These are phyloP conservation scores for Penaeus vannamei DNA, from an alignment of 1,140 invertebrate species.

Conservation along the genomic window DNA sequence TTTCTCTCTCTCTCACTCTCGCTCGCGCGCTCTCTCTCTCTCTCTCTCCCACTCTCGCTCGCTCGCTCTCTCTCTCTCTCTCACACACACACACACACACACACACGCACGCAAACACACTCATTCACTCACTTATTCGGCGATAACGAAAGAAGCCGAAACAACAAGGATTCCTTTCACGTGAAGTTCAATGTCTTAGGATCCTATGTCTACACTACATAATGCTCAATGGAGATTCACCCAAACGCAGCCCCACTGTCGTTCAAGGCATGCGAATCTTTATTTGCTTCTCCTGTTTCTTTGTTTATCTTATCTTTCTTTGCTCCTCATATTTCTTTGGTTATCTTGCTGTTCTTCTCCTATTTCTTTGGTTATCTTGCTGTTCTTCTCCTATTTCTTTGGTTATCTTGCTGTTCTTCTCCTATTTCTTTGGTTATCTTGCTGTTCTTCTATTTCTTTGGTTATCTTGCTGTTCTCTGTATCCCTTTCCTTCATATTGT, in stretches of 20 bases:
- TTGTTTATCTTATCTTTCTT: neutral
- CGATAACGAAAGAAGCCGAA: too few relatives aligned
- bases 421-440: neutral
- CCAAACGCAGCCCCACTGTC: neutral
- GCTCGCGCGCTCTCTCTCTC: neutral
- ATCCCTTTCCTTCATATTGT: too few relatives aligned
- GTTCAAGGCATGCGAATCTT: neutral
- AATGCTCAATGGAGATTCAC: neutral
- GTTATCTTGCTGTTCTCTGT: too few relatives aligned
- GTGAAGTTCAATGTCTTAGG: too few relatives aligned
- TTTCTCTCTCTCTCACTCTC: neutral
- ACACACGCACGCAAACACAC: neutral
- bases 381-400: neutral
- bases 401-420: neutral
- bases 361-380: too few relatives aligned
- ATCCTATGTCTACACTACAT: too few relatives aligned
- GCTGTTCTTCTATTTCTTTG: too few relatives aligned
- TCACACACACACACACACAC: neutral
- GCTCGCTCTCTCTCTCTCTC: conserved; percentile 3
- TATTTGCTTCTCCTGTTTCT: neutral
- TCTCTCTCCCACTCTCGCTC: neutral
- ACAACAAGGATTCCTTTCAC: too few relatives aligned
- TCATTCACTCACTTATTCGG: neutral
- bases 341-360: too few relatives aligned
- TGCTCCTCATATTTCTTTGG: neutral